Conservation (phyloP, 1,140 invertebrate genomes). For the Drepana arcuata region DNA sequence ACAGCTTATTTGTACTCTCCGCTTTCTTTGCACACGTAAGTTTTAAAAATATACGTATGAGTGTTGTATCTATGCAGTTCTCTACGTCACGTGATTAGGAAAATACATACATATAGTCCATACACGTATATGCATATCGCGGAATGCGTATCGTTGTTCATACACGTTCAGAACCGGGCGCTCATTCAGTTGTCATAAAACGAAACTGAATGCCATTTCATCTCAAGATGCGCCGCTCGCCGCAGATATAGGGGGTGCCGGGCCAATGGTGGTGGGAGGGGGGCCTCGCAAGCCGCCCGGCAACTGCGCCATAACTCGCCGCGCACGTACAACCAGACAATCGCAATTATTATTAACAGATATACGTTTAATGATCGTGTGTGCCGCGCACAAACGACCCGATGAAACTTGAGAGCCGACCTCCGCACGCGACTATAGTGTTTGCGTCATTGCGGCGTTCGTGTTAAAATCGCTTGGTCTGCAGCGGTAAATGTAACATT, state of each 20-base stretch:
- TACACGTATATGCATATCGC: neutral
- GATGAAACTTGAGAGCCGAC: conserved; percentile 23
- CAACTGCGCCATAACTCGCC: conserved; percentile 53
- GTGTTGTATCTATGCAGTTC: too few relatives aligned
- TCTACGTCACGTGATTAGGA: too few relatives aligned
- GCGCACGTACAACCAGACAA: conserved; percentile 52
- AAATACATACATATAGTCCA: too few relatives aligned
- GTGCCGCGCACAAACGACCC: conserved; percentile 22
- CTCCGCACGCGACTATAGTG: conserved; percentile 24
- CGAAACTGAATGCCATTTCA: conserved; percentile 44
- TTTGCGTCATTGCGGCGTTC: conserved; percentile 25
- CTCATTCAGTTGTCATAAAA: conserved; percentile 45
- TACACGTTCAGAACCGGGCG: conserved; percentile 18
- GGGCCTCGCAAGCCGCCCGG: conserved; percentile 21
- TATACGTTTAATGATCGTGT: conserved; percentile 47
- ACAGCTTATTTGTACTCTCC: too few relatives aligned
- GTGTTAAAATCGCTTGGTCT: conserved; percentile 26
- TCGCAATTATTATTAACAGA: conserved; percentile 62
- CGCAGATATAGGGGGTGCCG: conserved; percentile 19
- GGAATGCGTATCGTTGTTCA: neutral
- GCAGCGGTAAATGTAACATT: conserved; percentile 17
- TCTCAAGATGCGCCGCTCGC: conserved; percentile 39
- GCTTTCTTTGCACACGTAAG: too few relatives aligned
- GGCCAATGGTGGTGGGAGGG: conserved; percentile 8
- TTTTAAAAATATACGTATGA: too few relatives aligned